These are phyloP conservation scores for Pseudoips prasinana DNA, from an alignment of 2,888 invertebrate genomes.

Conservation along the genomic window DNA sequence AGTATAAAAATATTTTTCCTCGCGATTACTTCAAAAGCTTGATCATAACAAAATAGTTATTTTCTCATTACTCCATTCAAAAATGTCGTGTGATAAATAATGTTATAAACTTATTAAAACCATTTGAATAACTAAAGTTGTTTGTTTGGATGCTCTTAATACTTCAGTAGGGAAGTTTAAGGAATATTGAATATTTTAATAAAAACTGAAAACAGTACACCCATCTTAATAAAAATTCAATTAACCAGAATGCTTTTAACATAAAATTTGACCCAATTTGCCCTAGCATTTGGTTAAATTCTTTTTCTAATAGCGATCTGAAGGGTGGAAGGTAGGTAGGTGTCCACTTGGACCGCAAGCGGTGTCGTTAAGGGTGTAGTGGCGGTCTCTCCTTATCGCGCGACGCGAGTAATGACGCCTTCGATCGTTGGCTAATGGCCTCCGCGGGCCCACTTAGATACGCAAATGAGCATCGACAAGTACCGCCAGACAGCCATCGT, in stretches of 20 bases:
- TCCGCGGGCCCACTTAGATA: conserved; percentile 78
- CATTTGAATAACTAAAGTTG: no score
- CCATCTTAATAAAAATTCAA: conserved; percentile 30
- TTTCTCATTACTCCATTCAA: no score
- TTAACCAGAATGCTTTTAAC: conserved; percentile 30
- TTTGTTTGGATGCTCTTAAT: no score
- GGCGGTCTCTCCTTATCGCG: conserved; percentile 70
- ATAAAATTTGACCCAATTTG: conserved; percentile 36
- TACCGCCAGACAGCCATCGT: conserved; percentile 48
- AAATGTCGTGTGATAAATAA: no score
- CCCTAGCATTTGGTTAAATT: conserved; percentile 33
- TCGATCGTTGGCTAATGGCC: conserved; percentile 79
- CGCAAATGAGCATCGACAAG: conserved; percentile 79
- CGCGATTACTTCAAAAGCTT: no score
- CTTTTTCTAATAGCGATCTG: conserved; percentile 41
- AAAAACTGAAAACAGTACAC: no score
- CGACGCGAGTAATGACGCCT: conserved; percentile 75
- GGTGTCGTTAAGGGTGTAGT: conserved; percentile 66
- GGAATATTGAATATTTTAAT: no score
- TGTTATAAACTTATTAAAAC: no score
- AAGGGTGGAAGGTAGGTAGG: conserved; percentile 47
- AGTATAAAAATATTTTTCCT: no score
- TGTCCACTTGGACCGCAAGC: conserved; percentile 64
- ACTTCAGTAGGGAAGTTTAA: no score
- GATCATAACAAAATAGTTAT: no score